A percentile compares a stretch with the other conserved stretches of the same genome.
Evolutionary conservation across 2,113 vertebrate species (phyloP).

Genomic region (Aythya baeri): DNA sequence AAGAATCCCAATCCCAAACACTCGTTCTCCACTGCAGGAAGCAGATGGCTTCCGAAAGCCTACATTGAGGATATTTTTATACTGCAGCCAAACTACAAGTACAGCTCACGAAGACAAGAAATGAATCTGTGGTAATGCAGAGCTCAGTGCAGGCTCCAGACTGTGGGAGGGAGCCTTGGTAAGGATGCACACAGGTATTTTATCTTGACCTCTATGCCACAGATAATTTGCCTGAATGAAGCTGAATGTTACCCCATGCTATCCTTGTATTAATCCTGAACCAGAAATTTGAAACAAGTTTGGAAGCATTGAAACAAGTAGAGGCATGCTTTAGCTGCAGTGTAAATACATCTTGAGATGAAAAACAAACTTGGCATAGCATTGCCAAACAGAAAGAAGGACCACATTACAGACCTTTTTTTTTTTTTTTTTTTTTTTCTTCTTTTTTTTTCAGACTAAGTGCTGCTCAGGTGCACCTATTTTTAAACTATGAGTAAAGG

Average conservation of each 20-base stretch:
- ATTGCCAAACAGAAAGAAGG: neutral
- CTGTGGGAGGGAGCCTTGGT: neutral
- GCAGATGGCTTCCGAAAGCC: constrained; percentile 32
- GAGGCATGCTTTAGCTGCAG: neutral
- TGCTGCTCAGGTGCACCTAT: neutral
- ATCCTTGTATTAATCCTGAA: neutral
- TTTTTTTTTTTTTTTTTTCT: neutral
- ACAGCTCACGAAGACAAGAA: neutral
- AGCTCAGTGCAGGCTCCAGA: neutral
- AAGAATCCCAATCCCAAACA: constrained; percentile 5
- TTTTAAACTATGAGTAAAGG: neutral
- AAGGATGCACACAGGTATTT: fast-evolving
- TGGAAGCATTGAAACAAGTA: neutral
- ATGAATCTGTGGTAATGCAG: fast-evolving
- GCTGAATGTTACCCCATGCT: neutral
- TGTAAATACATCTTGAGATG: neutral
- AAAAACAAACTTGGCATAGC: neutral
- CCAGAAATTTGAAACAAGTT: neutral
- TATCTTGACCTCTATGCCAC: neutral
- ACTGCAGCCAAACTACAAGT: neutral
- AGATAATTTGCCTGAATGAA: neutral
- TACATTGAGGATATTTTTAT: constrained; percentile 17
- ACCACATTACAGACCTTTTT: neutral
- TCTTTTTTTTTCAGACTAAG: neutral
- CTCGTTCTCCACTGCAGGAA: neutral